Evolutionary conservation across 2,888 invertebrate genomes (phyloP).

Genomic region (Diplazon laetatorius): DNA sequence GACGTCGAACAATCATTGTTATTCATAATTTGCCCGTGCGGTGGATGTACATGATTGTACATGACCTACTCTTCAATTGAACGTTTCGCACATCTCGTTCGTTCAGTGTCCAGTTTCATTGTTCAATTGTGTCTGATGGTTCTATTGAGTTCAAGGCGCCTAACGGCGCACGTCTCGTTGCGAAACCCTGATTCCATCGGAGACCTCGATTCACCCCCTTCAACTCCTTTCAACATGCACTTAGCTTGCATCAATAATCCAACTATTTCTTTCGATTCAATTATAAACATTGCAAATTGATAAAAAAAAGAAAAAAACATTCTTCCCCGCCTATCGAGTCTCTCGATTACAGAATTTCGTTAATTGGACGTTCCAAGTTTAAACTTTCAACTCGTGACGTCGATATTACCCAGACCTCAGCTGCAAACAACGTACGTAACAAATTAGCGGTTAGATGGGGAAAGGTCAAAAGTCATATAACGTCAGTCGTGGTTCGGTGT

Average conservation of each 20-base stretch:
- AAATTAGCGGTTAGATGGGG: conserved; percentile 45
- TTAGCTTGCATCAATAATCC: not conserved
- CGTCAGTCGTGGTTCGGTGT: conserved; percentile 41
- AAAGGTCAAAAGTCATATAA: conserved; percentile 25
- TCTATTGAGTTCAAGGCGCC: conserved; percentile 75
- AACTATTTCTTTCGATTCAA: conserved; percentile 10
- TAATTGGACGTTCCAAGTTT: conserved; percentile 37
- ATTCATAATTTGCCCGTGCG: conserved; percentile 40
- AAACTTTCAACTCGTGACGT: conserved; percentile 27
- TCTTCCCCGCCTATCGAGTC: not conserved
- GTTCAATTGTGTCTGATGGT: conserved; percentile 72
- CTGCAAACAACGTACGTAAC: conserved; percentile 39
- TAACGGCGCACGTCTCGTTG: conserved; percentile 34
- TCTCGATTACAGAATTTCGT: conserved; percentile 32
- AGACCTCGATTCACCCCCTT: conserved; percentile 57
- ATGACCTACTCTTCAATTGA: conserved; percentile 68
- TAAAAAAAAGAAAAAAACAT: too few species aligned
- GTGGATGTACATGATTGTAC: conserved; percentile 31
- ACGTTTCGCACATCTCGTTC: conserved; percentile 54
- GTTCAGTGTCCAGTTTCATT: conserved; percentile 69
- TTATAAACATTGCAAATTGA: conserved; percentile 44
- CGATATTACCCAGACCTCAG: conserved; percentile 8
- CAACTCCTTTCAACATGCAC: not conserved
- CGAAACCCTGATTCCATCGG: conserved; percentile 53
- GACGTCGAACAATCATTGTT: conserved; percentile 47